phyloP scores from a whole-genome alignment of 2,113 vertebrate species.

The Macrotus californicus region DNA sequence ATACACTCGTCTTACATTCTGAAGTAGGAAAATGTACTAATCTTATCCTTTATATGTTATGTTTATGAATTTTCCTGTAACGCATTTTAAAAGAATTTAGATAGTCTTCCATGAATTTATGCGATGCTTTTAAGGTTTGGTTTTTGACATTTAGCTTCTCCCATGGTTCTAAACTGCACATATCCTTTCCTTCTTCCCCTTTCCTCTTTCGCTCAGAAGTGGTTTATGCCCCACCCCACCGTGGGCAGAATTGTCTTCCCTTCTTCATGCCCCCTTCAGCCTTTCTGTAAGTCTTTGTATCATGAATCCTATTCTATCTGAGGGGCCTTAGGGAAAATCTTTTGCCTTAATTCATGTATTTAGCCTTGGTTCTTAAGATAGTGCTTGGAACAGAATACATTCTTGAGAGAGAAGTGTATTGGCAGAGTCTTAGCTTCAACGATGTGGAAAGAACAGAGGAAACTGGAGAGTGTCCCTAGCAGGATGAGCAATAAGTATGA shows the following conservation, averaged over 20 bases:
- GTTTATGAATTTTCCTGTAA: not conserved
- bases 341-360: not conserved
- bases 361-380: not conserved
- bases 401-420: not conserved
- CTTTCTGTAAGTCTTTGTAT: not conserved
- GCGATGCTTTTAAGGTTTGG: not conserved
- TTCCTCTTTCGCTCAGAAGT: not conserved
- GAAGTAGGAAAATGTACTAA: not conserved
- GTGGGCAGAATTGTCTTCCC: not conserved
- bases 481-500: not conserved
- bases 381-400: not conserved
- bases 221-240: not conserved
- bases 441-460: not conserved
- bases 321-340: not conserved
- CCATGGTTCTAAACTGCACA: not conserved
- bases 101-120: not conserved
- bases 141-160: not conserved
- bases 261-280: not conserved
- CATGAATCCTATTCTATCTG: not conserved
- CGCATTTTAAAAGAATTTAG: not conserved
- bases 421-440: no score
- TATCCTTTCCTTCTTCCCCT: not conserved
- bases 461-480: not conserved
- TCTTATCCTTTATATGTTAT: not conserved
- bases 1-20: not conserved